phyloP scores from a whole-genome alignment of 2,797 vertebrate species.

The Calcarius lapponicus region DNA sequence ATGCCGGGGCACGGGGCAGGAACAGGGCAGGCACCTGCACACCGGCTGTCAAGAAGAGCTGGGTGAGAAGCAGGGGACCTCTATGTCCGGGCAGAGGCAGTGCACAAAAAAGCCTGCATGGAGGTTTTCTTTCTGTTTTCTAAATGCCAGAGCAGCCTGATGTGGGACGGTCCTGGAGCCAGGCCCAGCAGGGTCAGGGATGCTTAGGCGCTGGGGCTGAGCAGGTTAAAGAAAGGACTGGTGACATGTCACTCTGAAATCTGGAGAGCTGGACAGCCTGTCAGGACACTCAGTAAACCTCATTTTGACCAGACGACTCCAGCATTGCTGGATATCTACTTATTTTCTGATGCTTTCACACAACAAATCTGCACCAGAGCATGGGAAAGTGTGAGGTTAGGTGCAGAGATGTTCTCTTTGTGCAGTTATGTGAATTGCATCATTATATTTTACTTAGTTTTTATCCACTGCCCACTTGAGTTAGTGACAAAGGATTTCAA shows the following conservation, averaged over 20 bases:
- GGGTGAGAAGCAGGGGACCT: not conserved
- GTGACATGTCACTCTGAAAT: not conserved
- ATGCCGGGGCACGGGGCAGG: rapidly evolving
- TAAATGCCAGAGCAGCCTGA: not conserved
- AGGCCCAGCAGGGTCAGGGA: not conserved
- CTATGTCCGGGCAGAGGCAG: not conserved
- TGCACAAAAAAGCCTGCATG: rapidly evolving
- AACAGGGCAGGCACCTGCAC: not conserved
- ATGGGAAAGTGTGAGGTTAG: not conserved
- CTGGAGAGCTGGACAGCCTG: not conserved
- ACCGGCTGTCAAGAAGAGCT: not conserved
- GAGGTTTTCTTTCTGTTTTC: not conserved
- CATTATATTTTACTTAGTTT: slow-evolving; percentile 11
- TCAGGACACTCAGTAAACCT: not conserved
- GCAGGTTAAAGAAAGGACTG: not conserved
- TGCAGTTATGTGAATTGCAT: not conserved
- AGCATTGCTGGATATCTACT: not conserved
- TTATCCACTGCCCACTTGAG: slow-evolving; percentile 24
- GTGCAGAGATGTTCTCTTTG: not conserved
- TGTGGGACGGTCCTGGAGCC: not conserved
- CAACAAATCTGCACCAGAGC: not conserved
- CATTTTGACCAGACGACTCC: not conserved
- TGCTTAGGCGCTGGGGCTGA: not conserved
- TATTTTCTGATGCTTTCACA: not conserved
- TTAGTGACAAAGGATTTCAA: slow-evolving; percentile 46